Conservation (phyloP, 2,888 invertebrate genomes). For the Caenorhabditis sp. region DNA sequence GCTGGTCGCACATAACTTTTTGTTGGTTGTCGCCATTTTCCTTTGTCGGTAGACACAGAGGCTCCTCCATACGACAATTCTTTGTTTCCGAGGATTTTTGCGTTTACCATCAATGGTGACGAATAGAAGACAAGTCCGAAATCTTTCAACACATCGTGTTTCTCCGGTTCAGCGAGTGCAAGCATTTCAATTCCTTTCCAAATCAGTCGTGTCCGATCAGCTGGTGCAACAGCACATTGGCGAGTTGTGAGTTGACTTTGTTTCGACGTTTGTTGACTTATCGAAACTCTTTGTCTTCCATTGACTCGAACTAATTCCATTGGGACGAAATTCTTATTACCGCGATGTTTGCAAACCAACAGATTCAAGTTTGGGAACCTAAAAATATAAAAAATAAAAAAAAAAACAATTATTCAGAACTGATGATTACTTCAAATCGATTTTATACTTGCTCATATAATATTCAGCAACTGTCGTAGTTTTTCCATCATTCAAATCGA, state of each 20-base stretch:
- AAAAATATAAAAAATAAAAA: neutral
- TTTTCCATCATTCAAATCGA: constrained; percentile 7
- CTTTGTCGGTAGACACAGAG: neutral
- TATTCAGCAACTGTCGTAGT: constrained; percentile 12
- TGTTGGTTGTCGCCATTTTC: constrained; percentile 14
- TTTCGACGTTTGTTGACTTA: constrained; percentile 40
- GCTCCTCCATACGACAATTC: neutral
- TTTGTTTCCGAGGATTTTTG: neutral
- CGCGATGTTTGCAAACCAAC: constrained; percentile 30
- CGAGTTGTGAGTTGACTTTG: constrained; percentile 40
- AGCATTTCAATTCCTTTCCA: constrained; percentile 7
- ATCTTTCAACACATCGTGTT: constrained; percentile 9
- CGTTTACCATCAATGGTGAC: neutral
- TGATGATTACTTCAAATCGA: constrained; percentile 32
- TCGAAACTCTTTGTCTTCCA: constrained; percentile 52
- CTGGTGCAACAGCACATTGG: constrained; percentile 38
- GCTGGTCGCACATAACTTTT: constrained; percentile 2
- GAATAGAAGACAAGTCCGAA: constrained; percentile 23
- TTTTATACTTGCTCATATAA: constrained; percentile 30
- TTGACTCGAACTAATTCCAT: constrained; percentile 43
- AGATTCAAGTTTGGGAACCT: constrained; percentile 44
- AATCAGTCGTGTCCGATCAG: constrained; percentile 17
- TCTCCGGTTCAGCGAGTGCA: neutral
- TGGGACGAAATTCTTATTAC: constrained; percentile 39
- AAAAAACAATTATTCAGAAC: too few relatives aligned